Conservation (phyloP, 2,797 vertebrate genomes). For the Carduelis carduelis region DNA sequence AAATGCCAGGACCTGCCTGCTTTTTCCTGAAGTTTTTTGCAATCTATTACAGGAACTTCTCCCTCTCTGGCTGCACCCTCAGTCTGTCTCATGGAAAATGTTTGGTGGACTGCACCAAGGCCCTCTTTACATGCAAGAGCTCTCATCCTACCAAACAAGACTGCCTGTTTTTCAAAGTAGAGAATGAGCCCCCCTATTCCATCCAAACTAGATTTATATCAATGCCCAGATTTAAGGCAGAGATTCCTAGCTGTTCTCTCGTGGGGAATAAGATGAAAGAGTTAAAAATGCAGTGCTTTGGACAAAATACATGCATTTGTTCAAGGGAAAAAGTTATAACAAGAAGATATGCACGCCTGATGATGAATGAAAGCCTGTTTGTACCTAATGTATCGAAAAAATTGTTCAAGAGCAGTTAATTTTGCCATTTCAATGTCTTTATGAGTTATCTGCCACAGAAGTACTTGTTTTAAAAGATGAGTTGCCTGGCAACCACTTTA, state of each 20-base stretch:
- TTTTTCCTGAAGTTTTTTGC: background rate
- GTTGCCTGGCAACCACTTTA: slow-evolving; percentile 77
- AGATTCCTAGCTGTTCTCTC: background rate
- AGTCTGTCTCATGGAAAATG: background rate
- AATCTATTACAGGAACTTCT: background rate
- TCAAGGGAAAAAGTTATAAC: slow-evolving; percentile 63
- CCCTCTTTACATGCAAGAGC: background rate
- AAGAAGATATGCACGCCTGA: slow-evolving; percentile 66
- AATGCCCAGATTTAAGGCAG: background rate
- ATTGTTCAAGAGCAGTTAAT: slow-evolving; percentile 66
- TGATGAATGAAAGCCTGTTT: slow-evolving; percentile 53
- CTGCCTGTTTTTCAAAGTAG: slow-evolving; percentile 5
- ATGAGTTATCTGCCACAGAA: slow-evolving; percentile 71
- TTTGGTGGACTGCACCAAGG: background rate
- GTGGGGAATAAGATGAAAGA: slow-evolving; percentile 38
- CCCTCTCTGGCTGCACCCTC: background rate
- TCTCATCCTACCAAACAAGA: slow-evolving; percentile 2
- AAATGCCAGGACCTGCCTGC: background rate
- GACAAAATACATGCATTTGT: slow-evolving; percentile 62
- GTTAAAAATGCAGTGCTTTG: slow-evolving; percentile 65
- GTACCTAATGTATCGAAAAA: slow-evolving; percentile 63
- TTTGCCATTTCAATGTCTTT: slow-evolving; percentile 68
- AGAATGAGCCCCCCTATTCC: slow-evolving; percentile 17
- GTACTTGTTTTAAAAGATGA: slow-evolving; percentile 71
- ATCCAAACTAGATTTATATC: slow-evolving; percentile 21